These are phyloP conservation scores for Ascaphus truei DNA, from an alignment of 2,113 vertebrate species.

Conservation along the genomic window DNA sequence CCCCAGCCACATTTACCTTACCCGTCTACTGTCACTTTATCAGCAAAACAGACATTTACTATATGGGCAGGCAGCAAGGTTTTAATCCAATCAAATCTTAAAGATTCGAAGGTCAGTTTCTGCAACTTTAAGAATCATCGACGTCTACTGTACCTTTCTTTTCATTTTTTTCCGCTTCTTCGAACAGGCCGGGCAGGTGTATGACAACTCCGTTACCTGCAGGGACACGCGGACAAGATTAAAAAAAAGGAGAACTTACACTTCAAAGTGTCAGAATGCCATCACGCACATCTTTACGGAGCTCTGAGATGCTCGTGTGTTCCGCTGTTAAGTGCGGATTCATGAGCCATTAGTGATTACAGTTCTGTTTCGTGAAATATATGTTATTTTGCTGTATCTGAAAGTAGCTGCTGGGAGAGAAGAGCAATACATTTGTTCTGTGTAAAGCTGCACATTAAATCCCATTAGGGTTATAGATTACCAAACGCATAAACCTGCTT, in stretches of 20 bases:
- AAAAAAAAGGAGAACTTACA: background rate
- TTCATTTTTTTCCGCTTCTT: slow-evolving; percentile 97
- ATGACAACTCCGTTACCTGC: slow-evolving; percentile 95
- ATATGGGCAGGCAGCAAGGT: no score
- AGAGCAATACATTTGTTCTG: background rate
- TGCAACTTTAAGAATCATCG: background rate
- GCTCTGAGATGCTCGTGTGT: background rate
- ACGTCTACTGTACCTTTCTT: slow-evolving; percentile 94
- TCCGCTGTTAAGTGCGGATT: background rate
- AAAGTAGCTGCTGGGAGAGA: background rate
- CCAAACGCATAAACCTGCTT: background rate
- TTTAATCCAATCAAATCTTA: background rate
- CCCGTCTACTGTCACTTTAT: background rate
- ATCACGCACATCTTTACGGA: background rate
- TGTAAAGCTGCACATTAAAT: slow-evolving; percentile 27
- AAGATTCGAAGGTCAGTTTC: background rate
- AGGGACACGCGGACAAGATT: slow-evolving; percentile 40
- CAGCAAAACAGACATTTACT: no score
- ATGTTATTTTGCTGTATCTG: slow-evolving; percentile 10
- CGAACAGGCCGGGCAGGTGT: slow-evolving; percentile 94
- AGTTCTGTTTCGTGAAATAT: background rate
- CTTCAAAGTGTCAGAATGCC: background rate
- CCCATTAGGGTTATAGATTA: background rate
- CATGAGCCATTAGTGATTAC: background rate
- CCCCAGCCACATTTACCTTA: no score